Percentiles rank a stretch among this genome's conserved stretches.
Evolutionary conservation across 2,113 vertebrate genomes (phyloP).

Genomic region (Micromys minutus): DNA sequence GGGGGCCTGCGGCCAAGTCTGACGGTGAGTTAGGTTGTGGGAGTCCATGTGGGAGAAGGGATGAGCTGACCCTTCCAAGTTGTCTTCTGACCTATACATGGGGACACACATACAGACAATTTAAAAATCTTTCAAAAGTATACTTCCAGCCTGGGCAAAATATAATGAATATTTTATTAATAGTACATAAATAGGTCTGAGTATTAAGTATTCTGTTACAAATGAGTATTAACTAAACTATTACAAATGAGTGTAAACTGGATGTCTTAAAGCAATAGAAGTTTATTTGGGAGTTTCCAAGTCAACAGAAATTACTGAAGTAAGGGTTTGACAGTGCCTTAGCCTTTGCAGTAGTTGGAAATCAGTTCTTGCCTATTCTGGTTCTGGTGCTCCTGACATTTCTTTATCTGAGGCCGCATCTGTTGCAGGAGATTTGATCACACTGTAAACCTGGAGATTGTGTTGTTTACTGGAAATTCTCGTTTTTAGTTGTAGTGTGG

Average conservation of each 20-base stretch:
- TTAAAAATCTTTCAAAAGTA: not conserved
- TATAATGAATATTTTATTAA: not conserved
- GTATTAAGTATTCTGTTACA: slow-evolving; percentile 15
- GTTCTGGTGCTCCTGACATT: not conserved
- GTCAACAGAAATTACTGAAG: not conserved
- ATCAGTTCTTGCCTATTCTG: not conserved
- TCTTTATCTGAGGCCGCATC: not conserved
- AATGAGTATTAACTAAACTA: not conserved
- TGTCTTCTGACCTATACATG: not conserved
- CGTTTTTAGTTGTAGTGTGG: too few relatives aligned
- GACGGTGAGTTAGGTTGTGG: not conserved
- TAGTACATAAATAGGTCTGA: not conserved
- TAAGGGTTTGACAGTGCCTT: not conserved
- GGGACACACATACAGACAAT: too few relatives aligned
- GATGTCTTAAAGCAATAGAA: not conserved
- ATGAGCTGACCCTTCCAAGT: too few relatives aligned
- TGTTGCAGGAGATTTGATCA: too few relatives aligned
- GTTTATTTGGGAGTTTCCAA: not conserved
- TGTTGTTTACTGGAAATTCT: too few relatives aligned
- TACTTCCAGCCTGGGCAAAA: not conserved
- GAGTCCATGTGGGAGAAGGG: not conserved
- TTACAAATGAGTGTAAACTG: slow-evolving; percentile 1
- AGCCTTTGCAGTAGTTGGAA: not conserved
- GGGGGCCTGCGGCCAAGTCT: not conserved
- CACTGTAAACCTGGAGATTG: too few relatives aligned